Evolutionary conservation across 2,797 vertebrate species (phyloP), one percentile per base, ranked within the genome.

Genomic region (Moxostoma hubbsi): DNA sequence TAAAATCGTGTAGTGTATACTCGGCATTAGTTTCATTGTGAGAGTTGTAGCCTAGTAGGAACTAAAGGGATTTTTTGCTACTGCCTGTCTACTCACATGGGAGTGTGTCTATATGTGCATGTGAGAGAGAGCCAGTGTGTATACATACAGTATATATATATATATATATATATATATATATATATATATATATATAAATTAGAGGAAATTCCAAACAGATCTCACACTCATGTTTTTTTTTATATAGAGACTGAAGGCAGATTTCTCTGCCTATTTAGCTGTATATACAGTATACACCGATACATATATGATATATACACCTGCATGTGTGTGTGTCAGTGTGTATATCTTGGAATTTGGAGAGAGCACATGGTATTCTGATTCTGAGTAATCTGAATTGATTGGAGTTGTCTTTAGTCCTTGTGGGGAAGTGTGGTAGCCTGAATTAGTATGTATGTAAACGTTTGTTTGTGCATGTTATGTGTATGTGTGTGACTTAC

Each of bases 71-170:
- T 51, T 67, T 67, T 58, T 50, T 36, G 66, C 57, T 70, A 70
- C 24, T 24, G 24, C 2, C 66, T 53, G 45, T 51, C 62, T 79
- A 57, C 65, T 74, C 76, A 62, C 54, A 55, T 67, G 45, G 16
- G 53, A 64, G 18, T 49, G 49, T 73, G 36, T 0, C n/a, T 0
- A 6, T 62, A n/a, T 80, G 50, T 57, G 24, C 1, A 24, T 24
- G 24, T 24, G 24, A 24, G 9, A 16, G 24, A 66, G 53, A 50
- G 62, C 49, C 9, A 43, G 70, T 47, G 49, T 45, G 59, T 18
- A 1, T 47, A 47, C 2, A 24, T 24, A 24, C 18, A 24, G 18
- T 24, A 46, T 63, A n/a, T 75, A 54, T 72, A 53, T 24, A 24
- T n/a, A n/a, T n/a, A n/a, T n/a, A n/a, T n/a, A n/a, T n/a, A n/a